These are phyloP conservation scores for Amphimedon queenslandica DNA, from an alignment of 37 sponge, comb jelly and placozoan genomes.

Conservation along the genomic window DNA sequence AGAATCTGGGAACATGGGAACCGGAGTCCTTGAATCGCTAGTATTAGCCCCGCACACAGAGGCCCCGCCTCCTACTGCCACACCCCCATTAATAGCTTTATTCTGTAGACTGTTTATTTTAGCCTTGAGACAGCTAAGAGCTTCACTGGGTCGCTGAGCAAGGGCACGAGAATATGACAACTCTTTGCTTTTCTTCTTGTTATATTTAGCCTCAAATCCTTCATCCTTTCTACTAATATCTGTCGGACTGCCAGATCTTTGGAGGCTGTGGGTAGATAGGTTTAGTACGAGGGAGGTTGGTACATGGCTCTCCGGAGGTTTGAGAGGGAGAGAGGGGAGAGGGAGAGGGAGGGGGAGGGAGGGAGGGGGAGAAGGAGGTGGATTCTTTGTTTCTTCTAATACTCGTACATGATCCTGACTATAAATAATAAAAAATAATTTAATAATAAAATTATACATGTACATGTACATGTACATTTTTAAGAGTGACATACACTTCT, in stretches of 20 bases:
- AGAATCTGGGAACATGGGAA: not conserved
- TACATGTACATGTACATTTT: no score
- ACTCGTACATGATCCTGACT: no score
- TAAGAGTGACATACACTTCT: no score
- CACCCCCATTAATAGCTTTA: not conserved
- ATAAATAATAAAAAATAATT: no score
- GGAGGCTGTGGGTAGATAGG: not conserved
- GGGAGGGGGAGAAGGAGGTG: not conserved
- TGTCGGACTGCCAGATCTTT: not conserved
- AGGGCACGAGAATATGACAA: conserved; percentile 31
- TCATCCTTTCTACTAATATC: no score
- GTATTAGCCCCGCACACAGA: conserved; percentile 5
- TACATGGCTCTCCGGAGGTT: not conserved
- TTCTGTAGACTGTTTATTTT: not conserved
- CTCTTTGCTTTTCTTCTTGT: not conserved
- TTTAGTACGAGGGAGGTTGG: conserved; percentile 4
- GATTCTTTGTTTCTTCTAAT: no score
- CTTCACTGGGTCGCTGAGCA: conserved; percentile 14
- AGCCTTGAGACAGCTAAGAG: not conserved
- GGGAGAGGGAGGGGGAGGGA: not conserved
- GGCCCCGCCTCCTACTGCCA: no score
- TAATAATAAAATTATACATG: no score
- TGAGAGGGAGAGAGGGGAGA: not conserved
- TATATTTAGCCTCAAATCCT: no score
- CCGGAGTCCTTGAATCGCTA: not conserved